Conservation (phyloP, 2,113 vertebrate genomes). For the Hystrix cristata region DNA sequence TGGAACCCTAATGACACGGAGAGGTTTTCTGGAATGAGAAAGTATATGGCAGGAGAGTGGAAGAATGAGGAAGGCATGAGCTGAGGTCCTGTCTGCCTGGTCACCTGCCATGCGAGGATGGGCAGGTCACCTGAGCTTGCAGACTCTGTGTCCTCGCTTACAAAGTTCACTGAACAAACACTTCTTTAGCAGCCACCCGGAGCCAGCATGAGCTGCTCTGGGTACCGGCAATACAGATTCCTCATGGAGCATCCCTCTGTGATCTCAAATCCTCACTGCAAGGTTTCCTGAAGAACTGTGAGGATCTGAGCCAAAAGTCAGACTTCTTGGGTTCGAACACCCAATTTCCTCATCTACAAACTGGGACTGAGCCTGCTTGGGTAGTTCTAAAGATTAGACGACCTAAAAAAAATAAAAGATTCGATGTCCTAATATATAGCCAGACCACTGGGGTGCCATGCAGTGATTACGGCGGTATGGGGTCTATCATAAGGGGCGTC, state of each 20-base stretch:
- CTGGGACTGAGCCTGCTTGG: background rate
- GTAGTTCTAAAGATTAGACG: background rate
- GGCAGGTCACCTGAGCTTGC: background rate
- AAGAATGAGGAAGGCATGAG: background rate
- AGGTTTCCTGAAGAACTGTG: background rate
- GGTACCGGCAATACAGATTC: background rate
- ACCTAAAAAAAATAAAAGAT: background rate
- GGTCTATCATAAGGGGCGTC: background rate
- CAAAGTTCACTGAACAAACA: background rate
- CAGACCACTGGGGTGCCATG: background rate
- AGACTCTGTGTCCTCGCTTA: background rate
- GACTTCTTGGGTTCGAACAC: background rate
- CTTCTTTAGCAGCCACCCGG: background rate
- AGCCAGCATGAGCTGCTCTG: background rate
- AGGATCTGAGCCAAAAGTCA: background rate
- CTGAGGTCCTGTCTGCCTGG: fast-evolving
- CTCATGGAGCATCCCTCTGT: background rate
- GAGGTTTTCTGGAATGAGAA: background rate
- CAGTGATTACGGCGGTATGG: background rate
- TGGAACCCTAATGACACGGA: background rate
- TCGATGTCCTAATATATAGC: background rate
- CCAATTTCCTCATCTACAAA: background rate
- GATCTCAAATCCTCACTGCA: background rate
- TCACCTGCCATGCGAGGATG: background rate
- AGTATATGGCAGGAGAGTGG: background rate